These are phyloP conservation scores for Gastrophryne carolinensis DNA, from an alignment of 2,797 vertebrate species.

Conservation along the genomic window DNA sequence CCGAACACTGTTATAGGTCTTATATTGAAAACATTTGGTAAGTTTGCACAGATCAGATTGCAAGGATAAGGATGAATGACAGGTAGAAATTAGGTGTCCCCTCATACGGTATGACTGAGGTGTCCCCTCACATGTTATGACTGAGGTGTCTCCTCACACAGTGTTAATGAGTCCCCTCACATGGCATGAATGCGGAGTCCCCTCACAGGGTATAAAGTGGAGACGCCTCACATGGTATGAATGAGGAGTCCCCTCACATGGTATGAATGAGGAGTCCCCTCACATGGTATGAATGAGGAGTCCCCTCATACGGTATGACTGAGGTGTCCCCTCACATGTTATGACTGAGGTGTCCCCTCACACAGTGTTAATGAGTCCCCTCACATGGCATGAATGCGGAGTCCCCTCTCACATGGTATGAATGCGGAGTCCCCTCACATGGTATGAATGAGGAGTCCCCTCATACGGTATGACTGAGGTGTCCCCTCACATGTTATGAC, in stretches of 20 bases:
- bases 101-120: no score
- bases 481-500: not conserved
- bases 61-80: no score
- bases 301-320: not conserved
- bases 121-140: not conserved
- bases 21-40: no score
- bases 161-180: not conserved
- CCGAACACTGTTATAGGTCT: no score
- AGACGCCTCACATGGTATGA: no score
- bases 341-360: not conserved
- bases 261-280: not conserved
- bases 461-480: not conserved
- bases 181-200: not conserved
- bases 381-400: no score
- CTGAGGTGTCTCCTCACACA: not conserved
- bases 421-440: not conserved
- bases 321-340: not conserved
- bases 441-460: not conserved
- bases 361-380: not conserved
- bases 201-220: not conserved
- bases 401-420: not conserved
- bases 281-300: not conserved
- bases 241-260: not conserved
- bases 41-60: no score
- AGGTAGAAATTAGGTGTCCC: no score